phyloP scores from a whole-genome alignment of 2,113 vertebrate genomes.

The Tetrax tetrax region DNA sequence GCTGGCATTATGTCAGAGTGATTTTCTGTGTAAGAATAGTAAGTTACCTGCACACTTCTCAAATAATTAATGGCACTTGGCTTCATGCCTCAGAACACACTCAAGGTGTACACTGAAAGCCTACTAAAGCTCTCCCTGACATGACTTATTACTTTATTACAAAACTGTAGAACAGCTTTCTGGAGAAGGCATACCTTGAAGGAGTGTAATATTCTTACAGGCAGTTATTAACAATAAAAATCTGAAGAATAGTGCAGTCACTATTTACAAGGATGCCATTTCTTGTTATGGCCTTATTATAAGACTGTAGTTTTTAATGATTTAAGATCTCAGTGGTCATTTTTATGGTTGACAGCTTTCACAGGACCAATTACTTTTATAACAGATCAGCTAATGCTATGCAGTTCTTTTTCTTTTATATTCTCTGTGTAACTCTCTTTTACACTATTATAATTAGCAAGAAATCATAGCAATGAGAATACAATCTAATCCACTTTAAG shows the following conservation, averaged over 20 bases:
- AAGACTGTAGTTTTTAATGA: neutral
- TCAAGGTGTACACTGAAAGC: neutral
- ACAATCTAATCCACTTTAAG: neutral
- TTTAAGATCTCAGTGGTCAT: neutral
- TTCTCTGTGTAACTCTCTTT: neutral
- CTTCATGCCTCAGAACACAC: neutral
- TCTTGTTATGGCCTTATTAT: neutral
- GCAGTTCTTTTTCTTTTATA: neutral
- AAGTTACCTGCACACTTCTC: neutral
- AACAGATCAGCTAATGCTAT: neutral
- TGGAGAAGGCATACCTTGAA: neutral
- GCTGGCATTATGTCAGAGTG: neutral
- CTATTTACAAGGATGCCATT: constrained; percentile 13
- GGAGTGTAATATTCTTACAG: neutral
- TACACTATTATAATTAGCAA: neutral
- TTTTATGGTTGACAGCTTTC: neutral
- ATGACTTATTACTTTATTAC: neutral
- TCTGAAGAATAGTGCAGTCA: neutral
- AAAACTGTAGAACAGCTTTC: neutral
- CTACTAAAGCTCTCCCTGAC: neutral
- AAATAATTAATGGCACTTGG: constrained; percentile 21
- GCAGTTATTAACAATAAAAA: constrained; percentile 18
- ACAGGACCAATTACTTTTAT: neutral
- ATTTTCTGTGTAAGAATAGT: neutral
- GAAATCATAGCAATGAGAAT: neutral